Evolutionary conservation across 2,113 vertebrate species (phyloP), one percentile per base, ranked within the genome.

Genomic region (Colinus virginianus): DNA sequence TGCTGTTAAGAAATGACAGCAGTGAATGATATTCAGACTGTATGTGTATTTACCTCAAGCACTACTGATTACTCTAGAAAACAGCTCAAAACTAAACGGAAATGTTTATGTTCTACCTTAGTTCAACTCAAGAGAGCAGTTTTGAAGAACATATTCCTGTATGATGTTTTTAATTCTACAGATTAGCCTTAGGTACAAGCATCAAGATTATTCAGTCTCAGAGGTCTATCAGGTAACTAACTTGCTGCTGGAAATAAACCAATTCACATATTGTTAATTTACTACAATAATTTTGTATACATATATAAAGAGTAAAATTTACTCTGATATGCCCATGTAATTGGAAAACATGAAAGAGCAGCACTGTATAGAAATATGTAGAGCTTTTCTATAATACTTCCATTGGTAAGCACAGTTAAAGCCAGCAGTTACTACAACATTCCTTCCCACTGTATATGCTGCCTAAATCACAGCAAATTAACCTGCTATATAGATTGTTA

Each of bases 381-480:
- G 3, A 5, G 5, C 2, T 66, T 56, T 17, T 53, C 1, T 62
- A n/a, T 30, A 13, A 4, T 58, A 16, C 18, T 18, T 48, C 75
- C 1, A 1, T 34, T 67, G 25, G n/a, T 20, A 87, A 84, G 64
- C 2, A 45, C 7, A 80, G 12, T 13, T 88, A 23, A 69, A 58
- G 22, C 12, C 45, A 61, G 13, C 7, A 43, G 23, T 49, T 22
- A 11, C 5, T 56, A 45, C 11, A 8, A n/a, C 18, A 66, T 75
- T 53, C 38, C 8, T 25, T 67, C 12, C 10, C 4, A 7, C 30
- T 19, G 2, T 11, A 11, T 43, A 14, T 1, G 0, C 11, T 5
- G 0, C 26, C 14, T 68, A 21, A 76, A 87, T 8, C 20, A 63
- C 4, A 38, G 15, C 14, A 78, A 80, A 56, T 6, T 13, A 5